Evolutionary conservation across 1,140 invertebrate species (phyloP), one percentile per base, ranked within the genome.

Genomic region (Heliconius melpomene): DNA sequence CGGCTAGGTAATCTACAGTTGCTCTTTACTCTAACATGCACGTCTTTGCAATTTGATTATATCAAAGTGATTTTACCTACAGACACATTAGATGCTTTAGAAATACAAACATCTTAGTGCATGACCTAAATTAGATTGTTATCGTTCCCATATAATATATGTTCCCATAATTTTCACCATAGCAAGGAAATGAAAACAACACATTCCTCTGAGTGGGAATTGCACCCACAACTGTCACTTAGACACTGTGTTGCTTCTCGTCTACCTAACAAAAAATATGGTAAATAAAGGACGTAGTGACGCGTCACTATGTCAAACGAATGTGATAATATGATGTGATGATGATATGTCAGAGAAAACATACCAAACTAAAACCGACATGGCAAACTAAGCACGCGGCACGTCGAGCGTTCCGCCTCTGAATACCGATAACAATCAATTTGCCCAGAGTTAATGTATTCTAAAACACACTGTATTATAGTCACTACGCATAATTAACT

Each of bases 401-500:
- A 66, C 60, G 74, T 78, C 71, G 40, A 75, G 71, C 75, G 78
- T 78, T 79, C 54, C 75, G 40, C 80, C 66, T 66, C 82, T 83
- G 79, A 83, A 85, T 85, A 79, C 78, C 82, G 74, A 79, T 84
- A 79, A 60, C 66, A 74, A 72, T 78, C 79, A 79, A 84, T 84
- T 85, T 83, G 71, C 78, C 72, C 40, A 75, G 77, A 75, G 81
- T 84, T 82, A 79, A 83, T 81, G 75, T 83, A 81, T 84, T 79
- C 74, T 80, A 83, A 87, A 85, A 86, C 86, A 84, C 83, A 83
- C 80, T 76, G 72, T 72, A 78, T 78, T 82, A 82, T 84, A 83
- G 83, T 78, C 78, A 82, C 83, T 80, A 77, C 75, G 85, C 85
- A 87, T 87, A 89, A 89, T 89, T 88, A 88, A 84, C 82, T 78